Evolutionary conservation across 2,888 invertebrate species (phyloP), one percentile per base, ranked within the genome.

Genomic region (Metacarcinus magister): DNA sequence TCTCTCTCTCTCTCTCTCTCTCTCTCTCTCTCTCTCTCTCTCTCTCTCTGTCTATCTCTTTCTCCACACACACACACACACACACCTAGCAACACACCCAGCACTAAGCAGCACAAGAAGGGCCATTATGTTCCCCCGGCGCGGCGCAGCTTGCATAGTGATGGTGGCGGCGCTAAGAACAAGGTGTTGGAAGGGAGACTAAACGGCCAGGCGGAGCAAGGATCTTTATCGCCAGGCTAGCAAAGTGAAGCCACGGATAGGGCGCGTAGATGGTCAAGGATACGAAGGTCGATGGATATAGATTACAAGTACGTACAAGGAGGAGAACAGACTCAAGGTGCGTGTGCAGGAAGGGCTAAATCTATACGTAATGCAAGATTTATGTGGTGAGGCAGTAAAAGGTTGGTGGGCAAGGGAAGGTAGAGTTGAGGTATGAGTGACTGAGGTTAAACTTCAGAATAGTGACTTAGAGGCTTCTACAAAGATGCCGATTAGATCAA

Each of bases 121-220:
- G 82, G 32, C 32, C 82, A 82, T 82, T 82, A 82, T 82, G 82
- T 7, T 82, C 82, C n/a, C 32, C 82, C 32, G 82, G 82, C 82
- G 82, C 3, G 28, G 82, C 82, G 82, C 82, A 82, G 28, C 82
- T 82, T 82, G 82, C 82, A 82, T 82, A 82, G 82, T 82, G 82
- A 82, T 82, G 82, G 82, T 82, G 32, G 82, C 82, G 67, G 67
- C 32, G 82, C 82, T 82, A 82, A 82, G 82, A 82, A 32, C 82
- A 82, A 82, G 82, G 82, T 82, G 82, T 82, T 82, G 82, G 28
- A 82, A 67, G 75, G 82, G 82, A 82, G 82, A 32, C 82, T 82
- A 82, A 82, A 82, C 82, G 82, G 32, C 19, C 82, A 82, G 82
- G 82, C 82, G 82, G 82, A 82, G 28, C 82, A 32, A 28, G 82